A percentile compares a stretch with the other conserved stretches of the same genome.
phyloP scores from a whole-genome alignment of 2,888 invertebrate genomes.

The Oscheius sp. region DNA sequence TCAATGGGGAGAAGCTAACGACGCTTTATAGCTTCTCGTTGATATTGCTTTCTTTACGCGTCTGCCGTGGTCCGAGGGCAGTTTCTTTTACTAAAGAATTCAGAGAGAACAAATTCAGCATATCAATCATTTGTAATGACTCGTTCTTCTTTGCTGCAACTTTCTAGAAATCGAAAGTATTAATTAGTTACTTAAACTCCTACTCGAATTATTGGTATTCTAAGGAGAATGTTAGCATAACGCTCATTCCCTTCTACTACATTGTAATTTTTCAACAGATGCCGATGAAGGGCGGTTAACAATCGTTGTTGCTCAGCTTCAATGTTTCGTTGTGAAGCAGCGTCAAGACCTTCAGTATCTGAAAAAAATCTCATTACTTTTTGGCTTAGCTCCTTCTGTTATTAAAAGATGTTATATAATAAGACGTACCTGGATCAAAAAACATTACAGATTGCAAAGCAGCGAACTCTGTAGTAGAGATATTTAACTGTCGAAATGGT shows the following conservation, averaged over 20 bases:
- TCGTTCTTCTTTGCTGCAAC: constrained; percentile 70
- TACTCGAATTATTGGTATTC: constrained; percentile 66
- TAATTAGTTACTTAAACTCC: not conserved
- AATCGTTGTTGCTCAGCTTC: constrained; percentile 68
- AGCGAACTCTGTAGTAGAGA: constrained; percentile 69
- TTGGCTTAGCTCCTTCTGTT: not conserved
- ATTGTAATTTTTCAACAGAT: constrained; percentile 48
- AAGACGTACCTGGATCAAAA: constrained; percentile 63
- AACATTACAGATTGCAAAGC: constrained; percentile 69
- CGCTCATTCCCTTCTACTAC: constrained; percentile 55
- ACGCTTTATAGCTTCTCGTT: not conserved
- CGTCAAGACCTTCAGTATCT: constrained; percentile 68
- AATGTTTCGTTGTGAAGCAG: constrained; percentile 68
- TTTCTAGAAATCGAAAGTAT: constrained; percentile 47
- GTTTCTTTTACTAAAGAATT: constrained; percentile 67
- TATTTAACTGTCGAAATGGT: constrained; percentile 65
- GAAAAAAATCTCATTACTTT: constrained; percentile 19
- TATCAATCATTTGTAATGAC: constrained; percentile 68
- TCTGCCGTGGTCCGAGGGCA: constrained; percentile 61
- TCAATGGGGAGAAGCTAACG: too few species aligned
- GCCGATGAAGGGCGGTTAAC: constrained; percentile 57
- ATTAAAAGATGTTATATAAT: not conserved
- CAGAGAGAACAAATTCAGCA: constrained; percentile 66
- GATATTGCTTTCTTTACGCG: too few species aligned
- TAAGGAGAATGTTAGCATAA: constrained; percentile 63